Conservation (phyloP, 2,888 invertebrate genomes). For the Sinohyriopsis cumingii region DNA sequence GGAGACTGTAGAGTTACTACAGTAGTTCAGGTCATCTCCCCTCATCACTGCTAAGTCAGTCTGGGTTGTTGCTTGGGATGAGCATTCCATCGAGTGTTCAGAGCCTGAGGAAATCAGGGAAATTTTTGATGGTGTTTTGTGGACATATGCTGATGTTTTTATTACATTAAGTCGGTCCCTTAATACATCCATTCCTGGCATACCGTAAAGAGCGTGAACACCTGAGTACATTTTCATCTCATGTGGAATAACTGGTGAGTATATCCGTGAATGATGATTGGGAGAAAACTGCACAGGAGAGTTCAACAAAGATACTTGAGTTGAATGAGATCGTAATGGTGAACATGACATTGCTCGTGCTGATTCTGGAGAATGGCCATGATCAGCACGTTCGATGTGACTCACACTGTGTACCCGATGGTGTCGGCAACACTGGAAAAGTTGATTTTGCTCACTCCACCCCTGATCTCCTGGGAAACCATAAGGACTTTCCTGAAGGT, state of each 20-base stretch:
- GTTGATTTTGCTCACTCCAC: constrained; percentile 35
- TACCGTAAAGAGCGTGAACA: constrained; percentile 31
- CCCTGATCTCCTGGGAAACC: constrained; percentile 17
- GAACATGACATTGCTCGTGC: constrained; percentile 51
- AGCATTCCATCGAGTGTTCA: constrained; percentile 57
- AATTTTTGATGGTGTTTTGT: constrained; percentile 56
- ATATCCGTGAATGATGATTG: constrained; percentile 28
- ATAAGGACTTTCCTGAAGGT: too few relatives aligned
- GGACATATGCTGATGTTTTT: constrained; percentile 46
- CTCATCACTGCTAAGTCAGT: constrained; percentile 37
- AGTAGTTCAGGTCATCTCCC: constrained; percentile 50
- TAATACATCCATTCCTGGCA: constrained; percentile 35
- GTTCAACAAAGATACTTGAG: constrained; percentile 34
- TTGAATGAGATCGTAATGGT: constrained; percentile 40
- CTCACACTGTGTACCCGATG: constrained; percentile 64
- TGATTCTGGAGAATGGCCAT: constrained; percentile 46
- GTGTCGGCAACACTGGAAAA: constrained; percentile 54
- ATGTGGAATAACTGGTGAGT: constrained; percentile 50
- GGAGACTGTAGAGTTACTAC: constrained; percentile 59
- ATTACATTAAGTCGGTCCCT: constrained; percentile 40
- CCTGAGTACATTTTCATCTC: constrained; percentile 41
- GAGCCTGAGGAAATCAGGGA: constrained; percentile 62
- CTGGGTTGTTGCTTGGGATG: constrained; percentile 31
- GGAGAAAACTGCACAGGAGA: constrained; percentile 40
- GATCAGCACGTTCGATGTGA: constrained; percentile 51